Conservation (phyloP, 2,113 vertebrate species). For the Dolichotis patagonum region DNA sequence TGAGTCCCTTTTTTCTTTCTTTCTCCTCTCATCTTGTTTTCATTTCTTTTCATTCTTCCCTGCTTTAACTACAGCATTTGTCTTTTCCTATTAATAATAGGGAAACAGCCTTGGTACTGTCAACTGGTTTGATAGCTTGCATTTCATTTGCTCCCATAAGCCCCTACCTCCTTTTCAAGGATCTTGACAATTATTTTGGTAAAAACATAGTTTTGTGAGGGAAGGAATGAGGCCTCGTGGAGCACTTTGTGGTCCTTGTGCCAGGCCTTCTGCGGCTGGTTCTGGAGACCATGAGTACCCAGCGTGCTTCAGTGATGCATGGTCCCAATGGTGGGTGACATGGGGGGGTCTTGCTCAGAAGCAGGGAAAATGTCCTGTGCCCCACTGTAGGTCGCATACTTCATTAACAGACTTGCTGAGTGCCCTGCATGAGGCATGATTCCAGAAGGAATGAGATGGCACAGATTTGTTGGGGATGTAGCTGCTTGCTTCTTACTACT, state of each 20-base stretch:
- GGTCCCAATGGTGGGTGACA: fast-evolving
- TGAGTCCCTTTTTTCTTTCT: background rate
- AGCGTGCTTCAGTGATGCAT: background rate
- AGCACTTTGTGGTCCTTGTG: constrained; percentile 63
- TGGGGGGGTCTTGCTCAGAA: background rate
- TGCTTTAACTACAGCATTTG: background rate
- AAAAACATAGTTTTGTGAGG: background rate
- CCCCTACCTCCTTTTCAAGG: background rate
- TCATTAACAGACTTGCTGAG: background rate
- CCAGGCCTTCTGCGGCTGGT: constrained; percentile 37
- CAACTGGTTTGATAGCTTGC: background rate
- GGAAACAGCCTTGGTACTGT: background rate
- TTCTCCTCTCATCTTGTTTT: constrained; percentile 1
- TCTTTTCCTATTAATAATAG: background rate
- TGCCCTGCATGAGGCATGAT: background rate
- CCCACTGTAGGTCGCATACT: background rate
- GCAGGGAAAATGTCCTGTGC: background rate
- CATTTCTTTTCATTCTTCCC: background rate
- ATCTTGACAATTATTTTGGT: background rate
- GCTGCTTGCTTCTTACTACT: background rate
- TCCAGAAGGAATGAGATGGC: background rate
- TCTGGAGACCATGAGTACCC: background rate
- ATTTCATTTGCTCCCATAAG: background rate
- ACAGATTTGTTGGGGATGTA: background rate
- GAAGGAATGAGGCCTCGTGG: background rate